These are phyloP conservation scores for Catamblyrhynchus diadema DNA, from an alignment of 2,797 vertebrate species.

Conservation along the genomic window DNA sequence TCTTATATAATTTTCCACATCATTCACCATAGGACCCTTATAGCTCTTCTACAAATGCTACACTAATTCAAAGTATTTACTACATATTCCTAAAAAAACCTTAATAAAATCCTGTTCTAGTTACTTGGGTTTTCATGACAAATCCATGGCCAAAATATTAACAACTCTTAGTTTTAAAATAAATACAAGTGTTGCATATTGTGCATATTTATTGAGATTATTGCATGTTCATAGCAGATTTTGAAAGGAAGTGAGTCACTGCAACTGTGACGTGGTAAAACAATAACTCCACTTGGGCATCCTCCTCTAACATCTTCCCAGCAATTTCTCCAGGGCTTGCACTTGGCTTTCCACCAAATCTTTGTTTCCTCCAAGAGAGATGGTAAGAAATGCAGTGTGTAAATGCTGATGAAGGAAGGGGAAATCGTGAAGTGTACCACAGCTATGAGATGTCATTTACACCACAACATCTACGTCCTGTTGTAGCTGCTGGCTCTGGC, in stretches of 20 bases:
- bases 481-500: not conserved
- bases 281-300: not conserved
- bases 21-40: not conserved
- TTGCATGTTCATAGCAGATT: not conserved
- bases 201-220: not conserved
- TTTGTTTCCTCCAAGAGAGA: not conserved
- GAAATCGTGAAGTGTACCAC: accelerated
- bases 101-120: not conserved
- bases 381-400: not conserved
- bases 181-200: not conserved
- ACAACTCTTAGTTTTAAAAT: not conserved
- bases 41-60: not conserved
- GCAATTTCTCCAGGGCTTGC: not conserved
- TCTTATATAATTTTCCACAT: not conserved
- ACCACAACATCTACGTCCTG: accelerated
- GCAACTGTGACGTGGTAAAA: not conserved
- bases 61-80: not conserved
- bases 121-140: not conserved
- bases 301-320: not conserved
- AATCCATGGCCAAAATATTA: not conserved
- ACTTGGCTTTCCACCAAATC: not conserved
- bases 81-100: not conserved
- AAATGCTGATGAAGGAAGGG: not conserved
- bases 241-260: not conserved
- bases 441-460: not conserved